These are phyloP conservation scores for Astreopora myriophthalma DNA, from an alignment of 64 coral and sea anemone species.

Conservation along the genomic window DNA sequence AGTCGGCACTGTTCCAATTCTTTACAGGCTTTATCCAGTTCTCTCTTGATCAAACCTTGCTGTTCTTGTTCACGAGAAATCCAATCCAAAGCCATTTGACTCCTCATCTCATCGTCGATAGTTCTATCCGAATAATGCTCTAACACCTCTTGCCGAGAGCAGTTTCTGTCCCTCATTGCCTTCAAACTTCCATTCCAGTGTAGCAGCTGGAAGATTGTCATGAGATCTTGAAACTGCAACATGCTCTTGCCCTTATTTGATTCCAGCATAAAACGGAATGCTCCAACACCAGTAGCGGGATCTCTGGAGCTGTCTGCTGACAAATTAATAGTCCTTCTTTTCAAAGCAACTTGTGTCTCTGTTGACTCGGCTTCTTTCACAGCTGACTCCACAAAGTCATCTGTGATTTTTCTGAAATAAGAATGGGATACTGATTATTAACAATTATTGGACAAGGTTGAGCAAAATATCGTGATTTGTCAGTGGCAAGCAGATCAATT, in stretches of 20 bases:
- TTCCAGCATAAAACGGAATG: slow-evolving; percentile 93
- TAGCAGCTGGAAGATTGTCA: slow-evolving; percentile 94
- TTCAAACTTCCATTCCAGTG: slow-evolving; percentile 97
- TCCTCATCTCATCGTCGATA: slow-evolving; percentile 95
- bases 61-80: slow-evolving; percentile 94
- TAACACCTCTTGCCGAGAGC: slow-evolving; percentile 88
- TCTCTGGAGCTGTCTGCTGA: slow-evolving; percentile 56
- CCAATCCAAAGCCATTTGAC: slow-evolving; percentile 96
- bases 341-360: slow-evolving; percentile 52
- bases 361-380: slow-evolving; percentile 88
- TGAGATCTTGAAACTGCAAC: slow-evolving; percentile 94
- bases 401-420: slow-evolving; percentile 86
- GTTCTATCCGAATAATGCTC: slow-evolving; percentile 80
- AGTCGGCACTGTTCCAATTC: slow-evolving; percentile 86
- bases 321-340: slow-evolving; percentile 74
- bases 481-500: too few relatives aligned
- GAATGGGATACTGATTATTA: background rate
- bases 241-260: slow-evolving; percentile 91
- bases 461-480: too few relatives aligned
- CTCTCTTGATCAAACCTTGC: slow-evolving; percentile 76
- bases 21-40: slow-evolving; percentile 73
- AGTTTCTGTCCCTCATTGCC: slow-evolving; percentile 92
- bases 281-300: slow-evolving; percentile 82
- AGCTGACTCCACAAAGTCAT: slow-evolving; percentile 93
- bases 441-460: too few relatives aligned